Evolutionary conservation across 1,140 invertebrate species (phyloP).

Genomic region (Drosophila nebulosa): DNA sequence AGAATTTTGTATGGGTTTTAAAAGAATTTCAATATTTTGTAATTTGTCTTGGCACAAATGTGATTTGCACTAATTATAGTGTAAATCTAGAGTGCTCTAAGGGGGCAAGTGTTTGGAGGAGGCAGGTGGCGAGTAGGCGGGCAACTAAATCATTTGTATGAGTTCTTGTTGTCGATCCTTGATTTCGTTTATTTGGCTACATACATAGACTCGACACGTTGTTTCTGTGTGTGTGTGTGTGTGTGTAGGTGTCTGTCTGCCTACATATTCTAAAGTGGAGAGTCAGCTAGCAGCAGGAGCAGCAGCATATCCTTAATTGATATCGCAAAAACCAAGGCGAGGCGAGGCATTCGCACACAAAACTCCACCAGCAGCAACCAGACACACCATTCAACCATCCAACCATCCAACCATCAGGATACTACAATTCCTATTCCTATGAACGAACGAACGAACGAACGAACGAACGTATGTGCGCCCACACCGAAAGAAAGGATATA

Average conservation of each 20-base stretch:
- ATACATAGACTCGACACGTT: neutral
- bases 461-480: neutral
- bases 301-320: constrained; percentile 71
- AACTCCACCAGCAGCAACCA: constrained; percentile 28
- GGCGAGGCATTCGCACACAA: constrained; percentile 61
- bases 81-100: too few species aligned
- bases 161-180: neutral
- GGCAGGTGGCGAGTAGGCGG: too few species aligned
- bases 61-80: too few species aligned
- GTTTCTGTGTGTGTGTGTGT: neutral
- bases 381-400: constrained; percentile 4
- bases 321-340: constrained; percentile 69
- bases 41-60: too few species aligned
- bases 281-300: constrained; percentile 2
- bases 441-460: neutral
- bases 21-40: too few species aligned
- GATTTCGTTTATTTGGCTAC: neutral
- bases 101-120: too few species aligned
- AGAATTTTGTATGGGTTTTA: too few species aligned
- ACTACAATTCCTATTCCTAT: neutral
- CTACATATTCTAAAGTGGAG: constrained; percentile 44
- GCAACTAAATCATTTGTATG: too few species aligned
- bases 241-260: constrained; percentile 22
- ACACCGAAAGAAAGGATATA: neutral
- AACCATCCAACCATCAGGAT: constrained; percentile 7